Base-by-base conservation (phyloP, 2,797 vertebrate species). In the Rhinichthys osculus region DNA sequence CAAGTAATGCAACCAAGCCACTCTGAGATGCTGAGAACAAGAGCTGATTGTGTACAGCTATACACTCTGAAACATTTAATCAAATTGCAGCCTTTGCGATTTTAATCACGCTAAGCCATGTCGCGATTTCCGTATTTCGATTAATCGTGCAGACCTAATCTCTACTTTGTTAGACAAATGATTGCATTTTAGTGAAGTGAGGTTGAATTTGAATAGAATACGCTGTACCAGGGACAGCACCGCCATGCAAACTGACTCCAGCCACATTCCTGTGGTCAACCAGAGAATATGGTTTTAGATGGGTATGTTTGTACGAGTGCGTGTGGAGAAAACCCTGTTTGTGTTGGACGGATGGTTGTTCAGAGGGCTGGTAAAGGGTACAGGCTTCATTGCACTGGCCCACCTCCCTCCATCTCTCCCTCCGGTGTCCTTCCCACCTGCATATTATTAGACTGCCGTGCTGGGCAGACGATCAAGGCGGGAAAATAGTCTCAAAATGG, bases 321-420 rank as follows among this genome's bases (percentile, higher is more conserved):
- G 50, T 57, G 74, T 83, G 89, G 91, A 96, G 95, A 95, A 95
- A 95, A 95, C 91, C 93, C 90, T 94, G 95, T 96, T 96, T 97
- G 95, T 95, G 88, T 93, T 95, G 90, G 90, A 90, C 90, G 94
- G 93, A 21, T 59, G 90, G 92, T 93, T 78, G 54, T 90, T 82
- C 91, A 91, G 92, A 91, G 42, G 94, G 95, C 93, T 85, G 94
- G 94, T 92, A 88, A 91, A 92, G 92, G 95, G 93, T 93, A 96
- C 95, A 96, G 97, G 96, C 96, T 81, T 81, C 67, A 52, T 95
- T 93, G 91, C 92, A 95, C 95, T 96, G 96, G 96, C 95, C 95
- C 95, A 95, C 47, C 78, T 73, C 73, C 38, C 78, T 74, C 84
- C 19, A 47, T 81, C 83, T 84, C 59, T 67, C 70, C 33, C 54